Percentiles rank a stretch among this genome's conserved stretches.
Evolutionary conservation across 2,888 invertebrate genomes (phyloP).

Genomic region (Campoplex capitator): DNA sequence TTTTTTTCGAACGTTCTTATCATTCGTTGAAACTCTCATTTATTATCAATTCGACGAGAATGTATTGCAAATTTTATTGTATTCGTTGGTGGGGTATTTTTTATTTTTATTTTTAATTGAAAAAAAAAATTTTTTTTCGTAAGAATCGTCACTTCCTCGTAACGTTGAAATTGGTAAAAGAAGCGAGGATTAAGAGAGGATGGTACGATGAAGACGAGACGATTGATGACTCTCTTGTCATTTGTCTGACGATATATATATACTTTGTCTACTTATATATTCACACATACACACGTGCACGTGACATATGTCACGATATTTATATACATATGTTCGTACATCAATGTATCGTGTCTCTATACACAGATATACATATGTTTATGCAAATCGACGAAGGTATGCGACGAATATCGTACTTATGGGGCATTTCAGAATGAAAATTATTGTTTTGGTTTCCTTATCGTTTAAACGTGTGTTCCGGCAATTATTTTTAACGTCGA

Average conservation of each 20-base stretch:
- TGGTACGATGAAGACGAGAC: constrained; percentile 25
- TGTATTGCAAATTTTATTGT: neutral
- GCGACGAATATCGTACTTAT: neutral
- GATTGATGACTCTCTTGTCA: constrained; percentile 50
- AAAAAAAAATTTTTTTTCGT: neutral
- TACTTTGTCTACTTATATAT: constrained; percentile 32
- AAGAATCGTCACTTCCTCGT: constrained; percentile 2
- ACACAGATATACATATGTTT: constrained; percentile 3
- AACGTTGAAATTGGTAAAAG: constrained; percentile 6
- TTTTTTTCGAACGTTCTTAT: neutral
- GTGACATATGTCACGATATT: neutral
- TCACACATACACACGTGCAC: neutral
- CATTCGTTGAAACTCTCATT: neutral
- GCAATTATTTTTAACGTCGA: neutral
- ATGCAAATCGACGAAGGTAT: constrained; percentile 17
- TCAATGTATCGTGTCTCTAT: neutral
- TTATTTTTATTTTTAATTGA: too few species aligned
- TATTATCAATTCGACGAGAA: constrained; percentile 1
- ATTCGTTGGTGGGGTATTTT: neutral
- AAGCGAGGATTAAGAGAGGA: constrained; percentile 28
- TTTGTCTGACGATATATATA: constrained; percentile 44
- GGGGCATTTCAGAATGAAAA: constrained; percentile 11
- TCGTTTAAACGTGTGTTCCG: neutral
- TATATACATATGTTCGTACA: neutral
- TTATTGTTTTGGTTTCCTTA: too few species aligned